phyloP scores from a whole-genome alignment of 1,140 invertebrate species.

The Drosophila bifasciata region DNA sequence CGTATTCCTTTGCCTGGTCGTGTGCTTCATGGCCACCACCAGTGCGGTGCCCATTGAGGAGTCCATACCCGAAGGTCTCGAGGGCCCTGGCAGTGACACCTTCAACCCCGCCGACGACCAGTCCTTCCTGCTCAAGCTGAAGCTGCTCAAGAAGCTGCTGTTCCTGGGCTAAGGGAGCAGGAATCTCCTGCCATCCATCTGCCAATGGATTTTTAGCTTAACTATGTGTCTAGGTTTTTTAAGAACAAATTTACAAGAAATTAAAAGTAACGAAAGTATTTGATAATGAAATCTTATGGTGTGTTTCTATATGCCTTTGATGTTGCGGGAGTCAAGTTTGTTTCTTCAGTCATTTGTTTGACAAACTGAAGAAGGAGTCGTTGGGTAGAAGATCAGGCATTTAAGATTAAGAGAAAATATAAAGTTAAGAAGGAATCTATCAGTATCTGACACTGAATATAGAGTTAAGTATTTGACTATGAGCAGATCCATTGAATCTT shows the following conservation, averaged over 20 bases:
- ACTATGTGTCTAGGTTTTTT: conserved; percentile 39
- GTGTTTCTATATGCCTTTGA: not conserved
- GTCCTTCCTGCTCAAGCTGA: conserved; percentile 70
- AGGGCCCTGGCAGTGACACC: conserved; percentile 65
- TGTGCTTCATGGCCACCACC: conserved; percentile 58
- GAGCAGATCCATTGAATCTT: too few species aligned
- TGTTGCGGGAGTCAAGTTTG: conserved; percentile 7
- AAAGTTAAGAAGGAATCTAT: not conserved
- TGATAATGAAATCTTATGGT: conserved; percentile 6
- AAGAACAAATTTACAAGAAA: conserved; percentile 19
- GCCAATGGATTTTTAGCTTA: conserved; percentile 46
- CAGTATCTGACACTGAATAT: conserved; percentile 1
- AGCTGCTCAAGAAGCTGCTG: conserved; percentile 74
- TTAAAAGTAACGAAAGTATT: conserved; percentile 24
- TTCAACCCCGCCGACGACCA: conserved; percentile 72
- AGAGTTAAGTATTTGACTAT: too few species aligned
- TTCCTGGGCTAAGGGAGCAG: conserved; percentile 68
- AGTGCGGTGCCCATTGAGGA: conserved; percentile 76
- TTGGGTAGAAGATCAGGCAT: not conserved
- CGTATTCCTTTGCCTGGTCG: conserved; percentile 69
- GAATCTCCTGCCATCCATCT: not conserved
- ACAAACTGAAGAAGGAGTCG: not conserved
- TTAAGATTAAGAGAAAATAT: not conserved
- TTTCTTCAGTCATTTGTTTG: conserved; percentile 29
- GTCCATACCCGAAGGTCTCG: conserved; percentile 74